These are phyloP conservation scores for Conus canariensis DNA, from an alignment of 2,888 invertebrate species.

Conservation along the genomic window DNA sequence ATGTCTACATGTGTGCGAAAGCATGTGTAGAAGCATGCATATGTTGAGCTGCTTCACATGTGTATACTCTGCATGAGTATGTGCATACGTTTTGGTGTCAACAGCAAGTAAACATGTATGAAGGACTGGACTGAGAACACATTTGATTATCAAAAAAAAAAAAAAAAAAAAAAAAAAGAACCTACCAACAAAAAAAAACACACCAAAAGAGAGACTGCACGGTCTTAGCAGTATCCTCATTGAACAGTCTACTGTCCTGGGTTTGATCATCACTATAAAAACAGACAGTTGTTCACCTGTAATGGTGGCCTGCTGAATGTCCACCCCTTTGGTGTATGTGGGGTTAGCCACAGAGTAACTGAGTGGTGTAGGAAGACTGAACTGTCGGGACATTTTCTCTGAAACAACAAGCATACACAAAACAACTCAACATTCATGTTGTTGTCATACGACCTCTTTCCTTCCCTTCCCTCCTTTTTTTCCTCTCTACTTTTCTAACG, in stretches of 20 bases:
- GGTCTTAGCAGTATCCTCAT: too few relatives aligned
- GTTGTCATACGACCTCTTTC: background rate
- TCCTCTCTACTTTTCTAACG: too few relatives aligned
- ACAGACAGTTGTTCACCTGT: constrained; percentile 65
- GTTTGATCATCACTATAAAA: background rate
- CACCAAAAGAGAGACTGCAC: too few relatives aligned
- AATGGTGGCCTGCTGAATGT: constrained; percentile 82
- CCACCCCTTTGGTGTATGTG: constrained; percentile 84
- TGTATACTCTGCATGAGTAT: background rate
- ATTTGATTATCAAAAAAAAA: background rate
- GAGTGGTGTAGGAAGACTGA: constrained; percentile 72
- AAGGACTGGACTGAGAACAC: too few relatives aligned
- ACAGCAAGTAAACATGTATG: too few relatives aligned
- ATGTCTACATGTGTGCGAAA: background rate
- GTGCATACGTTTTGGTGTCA: too few relatives aligned
- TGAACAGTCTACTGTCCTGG: too few relatives aligned
- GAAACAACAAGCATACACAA: constrained; percentile 22
- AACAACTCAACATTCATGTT: background rate
- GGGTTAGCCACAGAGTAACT: constrained; percentile 76
- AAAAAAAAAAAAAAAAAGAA: background rate
- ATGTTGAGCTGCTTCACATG: background rate
- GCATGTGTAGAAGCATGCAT: background rate
- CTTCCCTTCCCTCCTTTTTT: background rate
- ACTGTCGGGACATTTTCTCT: constrained; percentile 65
- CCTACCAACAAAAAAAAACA: background rate